Percentiles rank a stretch among this genome's conserved stretches.
These are phyloP conservation scores for Lepidostoma basale DNA, from an alignment of 1,140 invertebrate species.

Conservation along the genomic window DNA sequence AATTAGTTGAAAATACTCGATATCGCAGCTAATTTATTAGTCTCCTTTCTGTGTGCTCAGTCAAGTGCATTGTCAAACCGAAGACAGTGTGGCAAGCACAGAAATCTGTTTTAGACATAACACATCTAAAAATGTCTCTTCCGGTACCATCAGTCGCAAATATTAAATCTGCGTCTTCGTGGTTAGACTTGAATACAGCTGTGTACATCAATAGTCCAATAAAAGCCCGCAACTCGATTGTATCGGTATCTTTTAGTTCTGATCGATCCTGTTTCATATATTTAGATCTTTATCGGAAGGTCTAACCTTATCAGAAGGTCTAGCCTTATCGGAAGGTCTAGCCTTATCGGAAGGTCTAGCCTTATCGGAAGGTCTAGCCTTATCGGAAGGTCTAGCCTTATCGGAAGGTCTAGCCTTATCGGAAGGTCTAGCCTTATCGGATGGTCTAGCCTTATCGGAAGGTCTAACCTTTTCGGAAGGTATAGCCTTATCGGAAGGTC, in stretches of 20 bases:
- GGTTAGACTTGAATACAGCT: too few relatives aligned
- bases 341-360: too few relatives aligned
- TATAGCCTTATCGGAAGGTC: too few relatives aligned
- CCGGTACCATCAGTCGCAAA: slow-evolving; percentile 44
- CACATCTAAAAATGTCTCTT: slow-evolving; percentile 42
- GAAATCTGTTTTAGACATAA: slow-evolving; percentile 43
- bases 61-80: slow-evolving; percentile 32
- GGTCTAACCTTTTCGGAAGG: too few relatives aligned
- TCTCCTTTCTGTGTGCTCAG: neutral
- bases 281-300: slow-evolving; percentile 28
- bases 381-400: too few relatives aligned
- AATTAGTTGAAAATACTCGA: slow-evolving; percentile 5
- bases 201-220: slow-evolving; percentile 35
- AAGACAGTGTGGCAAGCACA: slow-evolving; percentile 23
- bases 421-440: too few relatives aligned
- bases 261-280: slow-evolving; percentile 15
- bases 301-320: too few relatives aligned
- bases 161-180: slow-evolving; percentile 33
- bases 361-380: too few relatives aligned
- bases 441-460: too few relatives aligned
- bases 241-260: slow-evolving; percentile 28
- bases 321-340: too few relatives aligned
- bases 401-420: too few relatives aligned
- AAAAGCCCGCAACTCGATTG: slow-evolving; percentile 38
- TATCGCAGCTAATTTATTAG: slow-evolving; percentile 6